Percentiles rank a stretch among this genome's conserved stretches.
Evolutionary conservation across 2,113 vertebrate genomes (phyloP).

Genomic region (Microcebus jonahi): DNA sequence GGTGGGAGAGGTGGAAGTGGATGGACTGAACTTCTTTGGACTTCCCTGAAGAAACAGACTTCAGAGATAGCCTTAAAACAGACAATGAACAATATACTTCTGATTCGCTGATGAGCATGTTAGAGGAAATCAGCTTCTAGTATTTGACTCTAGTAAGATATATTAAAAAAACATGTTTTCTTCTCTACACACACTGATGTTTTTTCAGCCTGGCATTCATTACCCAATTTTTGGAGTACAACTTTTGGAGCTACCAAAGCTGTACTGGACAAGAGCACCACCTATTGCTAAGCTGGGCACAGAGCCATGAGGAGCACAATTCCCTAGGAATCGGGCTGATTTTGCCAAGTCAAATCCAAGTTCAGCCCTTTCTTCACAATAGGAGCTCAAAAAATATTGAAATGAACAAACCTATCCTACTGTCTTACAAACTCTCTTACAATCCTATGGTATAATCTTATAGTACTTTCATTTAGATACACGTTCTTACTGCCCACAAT

Average conservation of each 20-base stretch:
- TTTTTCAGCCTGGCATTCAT: neutral
- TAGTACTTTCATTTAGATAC: neutral
- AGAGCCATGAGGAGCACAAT: constrained; percentile 20
- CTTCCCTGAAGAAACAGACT: constrained; percentile 31
- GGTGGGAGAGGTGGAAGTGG: neutral
- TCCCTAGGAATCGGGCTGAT: constrained; percentile 39
- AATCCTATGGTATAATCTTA: neutral
- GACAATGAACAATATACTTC: neutral
- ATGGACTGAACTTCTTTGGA: neutral
- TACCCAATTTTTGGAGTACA: neutral
- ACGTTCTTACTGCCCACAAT: neutral
- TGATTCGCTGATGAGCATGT: neutral
- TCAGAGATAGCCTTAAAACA: constrained; percentile 34
- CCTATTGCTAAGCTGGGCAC: constrained; percentile 5
- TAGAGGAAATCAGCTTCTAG: neutral
- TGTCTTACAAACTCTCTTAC: neutral
- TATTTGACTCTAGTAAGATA: neutral
- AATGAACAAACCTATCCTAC: constrained; percentile 11
- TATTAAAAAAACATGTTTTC: neutral
- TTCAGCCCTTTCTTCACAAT: neutral
- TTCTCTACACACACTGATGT: neutral
- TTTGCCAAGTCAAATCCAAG: constrained; percentile 29
- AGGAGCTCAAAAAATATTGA: neutral
- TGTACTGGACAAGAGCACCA: constrained; percentile 6
- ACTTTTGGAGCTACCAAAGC: neutral